These are phyloP conservation scores for Syrista parreyssii DNA, from an alignment of 2,888 invertebrate species.

Conservation along the genomic window DNA sequence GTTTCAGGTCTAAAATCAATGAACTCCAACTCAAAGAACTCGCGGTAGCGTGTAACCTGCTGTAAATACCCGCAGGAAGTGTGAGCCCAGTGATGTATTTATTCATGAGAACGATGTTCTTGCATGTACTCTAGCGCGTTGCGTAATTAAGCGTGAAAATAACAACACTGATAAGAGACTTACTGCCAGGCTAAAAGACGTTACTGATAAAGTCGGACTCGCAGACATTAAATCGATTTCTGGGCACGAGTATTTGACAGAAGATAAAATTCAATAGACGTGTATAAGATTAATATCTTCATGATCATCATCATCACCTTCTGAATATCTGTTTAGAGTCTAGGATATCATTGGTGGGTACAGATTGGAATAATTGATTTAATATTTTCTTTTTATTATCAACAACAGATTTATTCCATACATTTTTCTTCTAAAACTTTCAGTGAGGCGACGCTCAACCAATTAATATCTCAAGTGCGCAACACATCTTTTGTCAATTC, in stretches of 20 bases:
- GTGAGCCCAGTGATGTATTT: background rate
- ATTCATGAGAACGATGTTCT: background rate
- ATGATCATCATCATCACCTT: too few species aligned
- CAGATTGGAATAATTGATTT: background rate
- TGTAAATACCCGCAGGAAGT: background rate
- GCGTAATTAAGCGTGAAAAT: constrained; percentile 31
- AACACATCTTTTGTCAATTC: background rate
- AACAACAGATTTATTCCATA: background rate
- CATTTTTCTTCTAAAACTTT: background rate
- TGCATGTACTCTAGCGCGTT: constrained; percentile 12
- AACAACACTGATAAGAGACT: constrained; percentile 38
- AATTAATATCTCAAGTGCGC: background rate
- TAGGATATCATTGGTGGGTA: background rate
- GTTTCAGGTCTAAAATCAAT: background rate
- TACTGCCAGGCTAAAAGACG: background rate
- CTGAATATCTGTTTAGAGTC: background rate
- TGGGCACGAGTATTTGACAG: background rate
- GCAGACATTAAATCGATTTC: background rate
- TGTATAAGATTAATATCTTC: background rate
- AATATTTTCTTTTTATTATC: background rate
- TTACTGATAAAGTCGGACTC: background rate
- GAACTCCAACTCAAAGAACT: background rate
- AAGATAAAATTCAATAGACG: background rate
- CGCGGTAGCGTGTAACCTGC: background rate
- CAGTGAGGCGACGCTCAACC: background rate